These are phyloP conservation scores for Uropsilus gracilis DNA, from an alignment of 2,113 vertebrate genomes.

Conservation along the genomic window DNA sequence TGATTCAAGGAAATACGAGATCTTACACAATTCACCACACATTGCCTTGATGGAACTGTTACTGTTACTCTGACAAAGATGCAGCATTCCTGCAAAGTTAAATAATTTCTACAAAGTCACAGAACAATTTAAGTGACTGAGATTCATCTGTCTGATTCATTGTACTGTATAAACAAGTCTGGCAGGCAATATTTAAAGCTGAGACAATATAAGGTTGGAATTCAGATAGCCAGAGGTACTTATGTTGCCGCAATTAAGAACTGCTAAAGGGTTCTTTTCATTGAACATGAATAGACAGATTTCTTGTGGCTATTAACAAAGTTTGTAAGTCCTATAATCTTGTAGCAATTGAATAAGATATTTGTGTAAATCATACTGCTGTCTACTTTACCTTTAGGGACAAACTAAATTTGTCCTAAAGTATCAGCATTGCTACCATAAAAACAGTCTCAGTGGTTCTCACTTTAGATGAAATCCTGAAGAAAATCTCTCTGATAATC, in stretches of 20 bases:
- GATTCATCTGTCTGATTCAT: background rate
- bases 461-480: background rate
- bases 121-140: background rate
- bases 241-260: background rate
- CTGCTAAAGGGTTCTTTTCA: background rate
- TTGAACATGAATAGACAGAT: background rate
- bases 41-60: background rate
- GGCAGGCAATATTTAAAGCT: constrained; percentile 1
- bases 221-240: constrained; percentile 12
- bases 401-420: background rate
- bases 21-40: background rate
- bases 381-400: background rate
- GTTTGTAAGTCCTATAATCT: background rate
- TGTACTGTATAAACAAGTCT: background rate
- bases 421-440: background rate
- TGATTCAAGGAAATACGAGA: background rate
- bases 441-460: background rate
- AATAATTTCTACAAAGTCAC: constrained; percentile 3
- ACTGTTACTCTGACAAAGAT: background rate
- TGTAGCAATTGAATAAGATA: background rate
- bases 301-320: background rate
- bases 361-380: background rate
- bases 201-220: background rate
- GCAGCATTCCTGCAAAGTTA: background rate
- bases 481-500: constrained; percentile 13